Conservation (phyloP, 92 coral and sea anemone genomes). For the Nematostella vectensis region DNA sequence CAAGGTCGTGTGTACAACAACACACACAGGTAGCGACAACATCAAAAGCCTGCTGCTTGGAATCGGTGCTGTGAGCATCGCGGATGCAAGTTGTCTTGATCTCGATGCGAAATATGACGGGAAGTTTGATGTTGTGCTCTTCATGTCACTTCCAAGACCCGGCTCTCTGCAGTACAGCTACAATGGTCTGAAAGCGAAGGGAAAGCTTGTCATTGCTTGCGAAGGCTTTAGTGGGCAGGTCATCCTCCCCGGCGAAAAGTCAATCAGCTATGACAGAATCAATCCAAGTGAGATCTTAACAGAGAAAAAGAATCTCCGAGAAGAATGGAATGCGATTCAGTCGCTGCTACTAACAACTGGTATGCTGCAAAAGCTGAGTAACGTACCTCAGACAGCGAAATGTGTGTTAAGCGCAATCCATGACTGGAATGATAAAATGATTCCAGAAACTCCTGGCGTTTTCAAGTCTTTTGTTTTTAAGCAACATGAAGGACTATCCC, state of each 20-base stretch:
- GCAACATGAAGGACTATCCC: not conserved
- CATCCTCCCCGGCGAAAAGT: constrained; percentile 15
- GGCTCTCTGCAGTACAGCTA: not conserved
- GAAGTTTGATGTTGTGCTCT: not conserved
- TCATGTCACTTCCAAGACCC: not conserved
- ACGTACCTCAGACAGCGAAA: not conserved
- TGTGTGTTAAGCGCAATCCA: constrained; percentile 5
- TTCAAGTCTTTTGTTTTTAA: constrained; percentile 8
- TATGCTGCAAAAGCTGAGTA: constrained; percentile 13
- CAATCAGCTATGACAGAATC: constrained; percentile 21
- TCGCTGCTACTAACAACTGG: constrained; percentile 13
- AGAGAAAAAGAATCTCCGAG: constrained; percentile 7
- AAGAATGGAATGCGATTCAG: constrained; percentile 16
- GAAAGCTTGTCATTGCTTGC: constrained; percentile 29
- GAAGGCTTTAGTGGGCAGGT: constrained; percentile 5
- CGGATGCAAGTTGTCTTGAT: constrained; percentile 2
- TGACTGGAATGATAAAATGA: not conserved
- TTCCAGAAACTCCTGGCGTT: not conserved
- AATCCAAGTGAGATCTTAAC: constrained; percentile 5
- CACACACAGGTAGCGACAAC: constrained; percentile 6
- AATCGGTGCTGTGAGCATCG: constrained; percentile 22
- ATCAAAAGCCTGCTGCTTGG: constrained; percentile 9
- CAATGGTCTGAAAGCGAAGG: constrained; percentile 17
- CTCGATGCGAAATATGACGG: not conserved
- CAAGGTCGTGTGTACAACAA: constrained; percentile 26